These are phyloP conservation scores for Cyphomyrmex costatus DNA, from an alignment of 1,140 invertebrate species.

Conservation along the genomic window DNA sequence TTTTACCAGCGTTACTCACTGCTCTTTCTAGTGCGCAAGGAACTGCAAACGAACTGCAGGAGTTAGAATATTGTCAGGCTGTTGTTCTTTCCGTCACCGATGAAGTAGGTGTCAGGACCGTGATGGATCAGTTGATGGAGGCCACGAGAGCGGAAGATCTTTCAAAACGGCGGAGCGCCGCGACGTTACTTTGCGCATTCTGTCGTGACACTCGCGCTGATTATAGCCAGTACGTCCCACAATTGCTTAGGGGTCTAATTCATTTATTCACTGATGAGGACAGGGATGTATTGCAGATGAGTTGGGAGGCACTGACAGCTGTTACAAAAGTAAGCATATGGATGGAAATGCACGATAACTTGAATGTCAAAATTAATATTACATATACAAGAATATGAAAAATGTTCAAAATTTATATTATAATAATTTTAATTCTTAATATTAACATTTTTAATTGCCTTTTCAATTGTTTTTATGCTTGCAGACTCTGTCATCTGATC, in stretches of 20 bases:
- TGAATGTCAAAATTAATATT: not conserved
- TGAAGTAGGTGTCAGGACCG: constrained; percentile 94
- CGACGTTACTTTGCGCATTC: constrained; percentile 95
- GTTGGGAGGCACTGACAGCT: constrained; percentile 96
- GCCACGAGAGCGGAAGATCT: constrained; percentile 90
- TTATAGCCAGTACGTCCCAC: constrained; percentile 95
- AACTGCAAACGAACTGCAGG: constrained; percentile 90
- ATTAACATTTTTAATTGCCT: not conserved
- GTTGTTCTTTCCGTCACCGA: constrained; percentile 96
- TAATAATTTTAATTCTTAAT: not conserved
- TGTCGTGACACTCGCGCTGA: constrained; percentile 95
- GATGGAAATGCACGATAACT: not conserved
- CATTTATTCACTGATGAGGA: constrained; percentile 94
- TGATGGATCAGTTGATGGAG: constrained; percentile 97
- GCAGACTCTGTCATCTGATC: constrained; percentile 92
- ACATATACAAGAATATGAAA: not conserved
- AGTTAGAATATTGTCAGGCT: constrained; percentile 97
- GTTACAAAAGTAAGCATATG: constrained; percentile 92
- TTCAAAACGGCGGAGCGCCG: constrained; percentile 92
- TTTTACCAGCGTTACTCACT: constrained; percentile 95
- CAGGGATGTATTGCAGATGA: constrained; percentile 93
- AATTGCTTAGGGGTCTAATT: constrained; percentile 95
- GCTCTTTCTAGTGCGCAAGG: constrained; percentile 92
- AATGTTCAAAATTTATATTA: not conserved
- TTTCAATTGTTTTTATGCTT: constrained; percentile 60